Conservation (phyloP, 2,888 invertebrate species). For the Erebia palarica region DNA sequence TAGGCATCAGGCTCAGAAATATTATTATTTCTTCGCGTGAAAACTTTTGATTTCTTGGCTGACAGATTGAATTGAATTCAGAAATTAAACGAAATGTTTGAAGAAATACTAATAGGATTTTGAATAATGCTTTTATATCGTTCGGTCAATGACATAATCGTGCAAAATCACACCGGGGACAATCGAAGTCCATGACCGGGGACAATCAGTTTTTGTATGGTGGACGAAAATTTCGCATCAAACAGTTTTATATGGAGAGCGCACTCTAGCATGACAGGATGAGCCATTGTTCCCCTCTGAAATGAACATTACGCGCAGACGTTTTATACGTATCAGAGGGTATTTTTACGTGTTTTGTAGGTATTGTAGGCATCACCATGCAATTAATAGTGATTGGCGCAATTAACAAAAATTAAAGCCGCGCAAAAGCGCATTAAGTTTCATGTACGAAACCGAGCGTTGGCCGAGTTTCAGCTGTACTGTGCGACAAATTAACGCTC, state of each 20-base stretch:
- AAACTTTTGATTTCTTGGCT: background rate
- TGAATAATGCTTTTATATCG: background rate
- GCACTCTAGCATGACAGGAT: too few relatives aligned
- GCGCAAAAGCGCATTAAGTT: conserved; percentile 27
- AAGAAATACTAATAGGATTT: background rate
- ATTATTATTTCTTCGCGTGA: background rate
- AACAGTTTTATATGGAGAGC: too few relatives aligned
- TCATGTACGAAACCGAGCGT: conserved; percentile 29
- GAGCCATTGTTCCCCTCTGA: too few relatives aligned
- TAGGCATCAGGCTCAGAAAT: background rate
- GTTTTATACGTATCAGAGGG: too few relatives aligned
- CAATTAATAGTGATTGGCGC: background rate
- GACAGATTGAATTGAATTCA: background rate
- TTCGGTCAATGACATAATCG: background rate
- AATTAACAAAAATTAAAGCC: conserved; percentile 10
- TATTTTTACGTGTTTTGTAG: too few relatives aligned
- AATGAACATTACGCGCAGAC: too few relatives aligned
- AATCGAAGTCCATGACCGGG: too few relatives aligned
- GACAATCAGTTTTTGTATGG: too few relatives aligned
- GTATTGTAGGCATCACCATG: too few relatives aligned
- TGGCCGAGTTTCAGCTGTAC: conserved; percentile 41
- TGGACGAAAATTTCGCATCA: too few relatives aligned
- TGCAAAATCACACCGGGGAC: too few relatives aligned
- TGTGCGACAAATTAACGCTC: conserved; percentile 40
- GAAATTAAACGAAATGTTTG: background rate